phyloP scores from a whole-genome alignment of 2,888 invertebrate species.

The Caenorhabditis panamensis region DNA sequence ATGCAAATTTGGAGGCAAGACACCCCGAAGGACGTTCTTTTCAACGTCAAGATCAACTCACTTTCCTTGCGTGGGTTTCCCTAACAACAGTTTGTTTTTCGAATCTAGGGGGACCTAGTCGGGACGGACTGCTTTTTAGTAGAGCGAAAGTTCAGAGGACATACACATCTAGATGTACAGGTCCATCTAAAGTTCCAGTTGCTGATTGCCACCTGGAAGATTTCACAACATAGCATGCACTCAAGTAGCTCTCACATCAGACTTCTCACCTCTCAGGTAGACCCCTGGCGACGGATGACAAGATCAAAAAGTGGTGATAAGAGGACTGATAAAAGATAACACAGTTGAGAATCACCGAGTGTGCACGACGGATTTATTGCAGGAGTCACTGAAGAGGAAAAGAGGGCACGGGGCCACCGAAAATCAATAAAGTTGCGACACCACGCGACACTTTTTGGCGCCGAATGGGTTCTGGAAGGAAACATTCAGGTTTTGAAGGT shows the following conservation, averaged over 20 bases:
- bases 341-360: conserved; percentile 10
- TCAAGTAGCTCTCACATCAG: neutral
- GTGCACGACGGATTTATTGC: conserved; percentile 30
- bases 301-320: conserved; percentile 49
- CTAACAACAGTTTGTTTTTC: too few species aligned
- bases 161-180: too few species aligned
- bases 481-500: too few species aligned
- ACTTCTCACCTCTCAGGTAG: conserved; percentile 16
- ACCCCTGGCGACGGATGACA: conserved; percentile 9
- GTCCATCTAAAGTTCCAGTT: too few species aligned
- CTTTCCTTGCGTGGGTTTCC: conserved; percentile 8
- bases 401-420: conserved; percentile 15
- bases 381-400: conserved; percentile 14
- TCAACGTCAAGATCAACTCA: conserved; percentile 6
- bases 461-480: too few species aligned
- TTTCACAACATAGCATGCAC: too few species aligned
- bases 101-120: neutral
- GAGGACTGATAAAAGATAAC: conserved; percentile 11
- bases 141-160: too few species aligned
- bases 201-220: too few species aligned
- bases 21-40: conserved; percentile 27
- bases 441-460: conserved; percentile 7
- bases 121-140: too few species aligned
- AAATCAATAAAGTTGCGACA: conserved; percentile 41
- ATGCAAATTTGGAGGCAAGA: conserved; percentile 32